Evolutionary conservation across 2,888 invertebrate species (phyloP).

Genomic region (Leptopilina syphax): DNA sequence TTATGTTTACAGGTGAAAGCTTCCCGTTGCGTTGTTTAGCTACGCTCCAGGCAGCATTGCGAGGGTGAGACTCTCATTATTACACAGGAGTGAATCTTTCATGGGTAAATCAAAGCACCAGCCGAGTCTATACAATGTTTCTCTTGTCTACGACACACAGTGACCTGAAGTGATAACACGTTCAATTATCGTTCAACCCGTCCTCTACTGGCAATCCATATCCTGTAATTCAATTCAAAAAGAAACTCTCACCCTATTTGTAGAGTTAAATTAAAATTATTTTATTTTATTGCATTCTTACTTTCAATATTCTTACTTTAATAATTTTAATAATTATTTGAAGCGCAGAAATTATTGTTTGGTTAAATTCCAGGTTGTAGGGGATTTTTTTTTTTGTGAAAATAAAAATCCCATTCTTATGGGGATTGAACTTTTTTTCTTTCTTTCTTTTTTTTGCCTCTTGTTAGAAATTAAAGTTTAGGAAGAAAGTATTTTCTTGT

Average conservation of each 20-base stretch:
- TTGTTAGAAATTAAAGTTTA: background rate
- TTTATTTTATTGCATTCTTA: background rate
- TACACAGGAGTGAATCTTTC: slow-evolving; percentile 59
- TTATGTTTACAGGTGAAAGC: slow-evolving; percentile 50
- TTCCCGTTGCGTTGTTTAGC: slow-evolving; percentile 47
- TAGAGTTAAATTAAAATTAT: too few relatives aligned
- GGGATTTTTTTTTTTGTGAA: too few relatives aligned
- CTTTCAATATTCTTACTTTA: background rate
- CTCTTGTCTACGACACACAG: slow-evolving; percentile 40
- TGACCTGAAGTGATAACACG: slow-evolving; percentile 36
- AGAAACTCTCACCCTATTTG: background rate
- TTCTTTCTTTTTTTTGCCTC: background rate
- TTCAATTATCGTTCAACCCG: slow-evolving; percentile 22
- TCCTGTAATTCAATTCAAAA: background rate
- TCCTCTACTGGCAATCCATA: background rate
- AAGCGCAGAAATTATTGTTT: too few relatives aligned
- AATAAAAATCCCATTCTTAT: too few relatives aligned
- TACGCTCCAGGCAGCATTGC: slow-evolving; percentile 47
- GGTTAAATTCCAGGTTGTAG: too few relatives aligned
- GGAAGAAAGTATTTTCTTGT: slow-evolving; percentile 4
- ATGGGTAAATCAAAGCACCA: slow-evolving; percentile 58
- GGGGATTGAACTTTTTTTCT: slow-evolving; percentile 1
- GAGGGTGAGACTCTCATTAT: slow-evolving; percentile 56
- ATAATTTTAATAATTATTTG: background rate
- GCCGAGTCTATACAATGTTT: slow-evolving; percentile 55